A percentile compares a stretch with the other conserved stretches of the same genome.
Conservation (phyloP, 2,888 invertebrate species). For the Bombylius discolor region DNA sequence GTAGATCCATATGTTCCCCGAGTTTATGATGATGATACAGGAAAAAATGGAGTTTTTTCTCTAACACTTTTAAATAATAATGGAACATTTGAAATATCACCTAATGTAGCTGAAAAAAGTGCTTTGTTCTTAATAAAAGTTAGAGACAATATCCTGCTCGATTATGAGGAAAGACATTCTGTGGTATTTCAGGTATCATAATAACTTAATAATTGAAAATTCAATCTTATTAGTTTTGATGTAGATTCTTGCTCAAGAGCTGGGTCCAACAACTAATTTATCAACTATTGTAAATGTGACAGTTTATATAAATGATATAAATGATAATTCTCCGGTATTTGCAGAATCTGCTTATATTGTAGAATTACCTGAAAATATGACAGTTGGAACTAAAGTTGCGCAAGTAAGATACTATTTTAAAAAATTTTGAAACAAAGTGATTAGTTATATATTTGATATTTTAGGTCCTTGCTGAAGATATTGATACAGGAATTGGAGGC, state of each 20-base stretch:
- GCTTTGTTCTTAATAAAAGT: conserved; percentile 72
- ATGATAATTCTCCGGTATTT: conserved; percentile 80
- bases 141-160: conserved; percentile 65
- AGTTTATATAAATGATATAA: conserved; percentile 70
- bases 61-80: conserved; percentile 65
- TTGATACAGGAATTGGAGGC: conserved; percentile 65
- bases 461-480: conserved; percentile 67
- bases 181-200: conserved; percentile 55
- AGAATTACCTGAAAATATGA: conserved; percentile 67
- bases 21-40: conserved; percentile 64
- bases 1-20: conserved; percentile 56
- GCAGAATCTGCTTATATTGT: conserved; percentile 57
- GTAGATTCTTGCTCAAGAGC: conserved; percentile 65
- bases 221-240: no score
- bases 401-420: conserved; percentile 34
- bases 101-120: conserved; percentile 65
- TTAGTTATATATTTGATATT: conserved; percentile 23
- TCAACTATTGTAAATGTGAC: conserved; percentile 62
- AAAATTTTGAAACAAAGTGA: conserved; percentile 4
- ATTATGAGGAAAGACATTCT: conserved; percentile 68
- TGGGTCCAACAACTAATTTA: conserved; percentile 61
- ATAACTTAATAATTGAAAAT: no score
- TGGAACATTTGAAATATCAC: conserved; percentile 78
- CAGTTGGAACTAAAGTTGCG: conserved; percentile 55
- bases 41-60: conserved; percentile 73